Evolutionary conservation across 2,888 invertebrate genomes (phyloP).

Genomic region (Notodonta ziczac): DNA sequence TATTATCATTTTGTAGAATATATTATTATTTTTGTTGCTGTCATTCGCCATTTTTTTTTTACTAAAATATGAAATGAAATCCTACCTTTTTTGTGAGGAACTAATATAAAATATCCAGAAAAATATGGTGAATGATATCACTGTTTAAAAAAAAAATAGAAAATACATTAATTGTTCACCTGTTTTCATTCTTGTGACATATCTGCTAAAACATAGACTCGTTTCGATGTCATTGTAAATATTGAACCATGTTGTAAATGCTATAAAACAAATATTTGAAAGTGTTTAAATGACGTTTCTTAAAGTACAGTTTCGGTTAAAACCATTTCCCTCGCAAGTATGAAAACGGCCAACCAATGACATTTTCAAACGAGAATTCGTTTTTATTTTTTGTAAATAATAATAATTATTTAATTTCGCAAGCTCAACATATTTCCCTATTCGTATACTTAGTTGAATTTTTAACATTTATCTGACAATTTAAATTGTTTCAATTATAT

Average conservation of each 20-base stretch:
- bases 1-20: not conserved
- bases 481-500: not conserved
- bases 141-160: no score
- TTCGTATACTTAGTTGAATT: constrained; percentile 6
- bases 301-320: not conserved
- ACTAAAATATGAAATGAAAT: no score
- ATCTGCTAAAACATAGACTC: not conserved
- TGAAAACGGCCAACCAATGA: constrained; percentile 1
- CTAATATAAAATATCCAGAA: not conserved
- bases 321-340: not conserved
- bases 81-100: no score
- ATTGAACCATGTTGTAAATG: no score
- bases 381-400: constrained; percentile 30
- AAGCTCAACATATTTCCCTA: constrained; percentile 33
- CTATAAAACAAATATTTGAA: no score
- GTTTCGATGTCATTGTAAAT: no score
- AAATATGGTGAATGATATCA: not conserved
- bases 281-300: no score
- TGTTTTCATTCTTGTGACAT: constrained; percentile 2
- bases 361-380: not conserved
- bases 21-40: not conserved
- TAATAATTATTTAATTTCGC: constrained; percentile 27
- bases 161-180: no score
- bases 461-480: constrained; percentile 10
- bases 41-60: constrained; percentile 1